Conservation (phyloP, 2,113 vertebrate genomes). For the Chascanopsetta lugubris region DNA sequence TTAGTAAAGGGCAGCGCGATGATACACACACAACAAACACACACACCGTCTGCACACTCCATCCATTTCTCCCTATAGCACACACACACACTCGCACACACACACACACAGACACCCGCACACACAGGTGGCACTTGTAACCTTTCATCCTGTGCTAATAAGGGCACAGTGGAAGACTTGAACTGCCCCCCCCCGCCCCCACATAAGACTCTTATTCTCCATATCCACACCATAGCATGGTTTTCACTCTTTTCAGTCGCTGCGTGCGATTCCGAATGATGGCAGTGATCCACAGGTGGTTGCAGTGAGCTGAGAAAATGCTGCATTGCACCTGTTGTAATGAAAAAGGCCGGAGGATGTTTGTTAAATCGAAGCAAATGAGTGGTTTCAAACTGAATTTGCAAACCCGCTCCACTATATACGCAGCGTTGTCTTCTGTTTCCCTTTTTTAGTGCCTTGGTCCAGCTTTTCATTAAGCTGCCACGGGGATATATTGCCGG, state of each 20-base stretch:
- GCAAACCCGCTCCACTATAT: too few relatives aligned
- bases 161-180: conserved; percentile 75
- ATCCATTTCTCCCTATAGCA: neutral
- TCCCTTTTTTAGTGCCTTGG: neutral
- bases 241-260: neutral
- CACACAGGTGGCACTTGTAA: conserved; percentile 16
- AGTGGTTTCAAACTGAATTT: neutral
- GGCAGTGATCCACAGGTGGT: neutral
- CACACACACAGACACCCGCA: conserved; percentile 3
- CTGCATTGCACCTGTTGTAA: neutral
- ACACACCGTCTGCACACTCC: neutral
- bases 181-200: conserved; percentile 11
- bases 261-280: neutral
- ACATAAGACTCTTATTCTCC: neutral
- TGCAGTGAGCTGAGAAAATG: neutral
- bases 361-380: too few relatives aligned
- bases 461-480: neutral
- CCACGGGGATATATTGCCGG: too few relatives aligned
- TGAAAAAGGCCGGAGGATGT: neutral
- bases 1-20: conserved; percentile 90
- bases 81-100: neutral
- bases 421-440: too few relatives aligned
- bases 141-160: conserved; percentile 52
- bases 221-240: neutral
- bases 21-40: conserved; percentile 76